Evolutionary conservation across 2,113 vertebrate genomes (phyloP).

Genomic region (Dasyornis broadbenti): DNA sequence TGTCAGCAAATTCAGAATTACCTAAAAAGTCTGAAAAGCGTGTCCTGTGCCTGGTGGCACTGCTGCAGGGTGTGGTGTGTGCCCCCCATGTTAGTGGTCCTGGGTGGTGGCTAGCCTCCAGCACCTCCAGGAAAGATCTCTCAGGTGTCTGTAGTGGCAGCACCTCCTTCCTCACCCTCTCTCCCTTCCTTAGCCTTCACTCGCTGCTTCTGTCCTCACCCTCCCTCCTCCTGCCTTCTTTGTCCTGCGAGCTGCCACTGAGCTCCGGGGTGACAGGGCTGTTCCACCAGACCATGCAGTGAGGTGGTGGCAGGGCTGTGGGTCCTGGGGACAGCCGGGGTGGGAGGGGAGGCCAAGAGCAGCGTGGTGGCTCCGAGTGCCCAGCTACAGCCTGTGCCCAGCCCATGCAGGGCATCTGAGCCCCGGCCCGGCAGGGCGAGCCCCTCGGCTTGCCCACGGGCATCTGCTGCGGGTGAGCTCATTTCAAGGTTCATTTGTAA

Average conservation of each 20-base stretch:
- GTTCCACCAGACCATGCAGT: rapidly evolving
- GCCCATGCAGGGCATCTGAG: background rate
- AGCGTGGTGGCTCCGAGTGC: rapidly evolving
- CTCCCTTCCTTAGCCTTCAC: background rate
- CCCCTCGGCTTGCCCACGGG: background rate
- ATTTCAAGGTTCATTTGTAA: slow-evolving; percentile 39
- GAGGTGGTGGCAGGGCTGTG: background rate
- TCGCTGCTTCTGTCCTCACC: background rate
- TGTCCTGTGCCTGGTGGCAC: background rate
- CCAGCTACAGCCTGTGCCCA: background rate
- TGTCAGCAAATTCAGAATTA: background rate
- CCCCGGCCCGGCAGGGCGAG: background rate
- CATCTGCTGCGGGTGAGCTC: background rate
- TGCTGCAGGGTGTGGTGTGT: background rate
- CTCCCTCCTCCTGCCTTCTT: background rate
- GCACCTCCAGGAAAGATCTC: background rate
- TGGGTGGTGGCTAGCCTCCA: background rate
- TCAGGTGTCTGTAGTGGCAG: background rate
- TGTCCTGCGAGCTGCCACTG: background rate
- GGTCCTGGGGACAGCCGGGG: rapidly evolving
- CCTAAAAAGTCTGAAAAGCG: background rate
- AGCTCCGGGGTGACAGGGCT: background rate
- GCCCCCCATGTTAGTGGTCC: rapidly evolving
- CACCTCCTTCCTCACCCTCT: background rate
- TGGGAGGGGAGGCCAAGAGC: too few relatives aligned